phyloP scores from a whole-genome alignment of 2,888 invertebrate species.

The Dermolepida albohirtum region DNA sequence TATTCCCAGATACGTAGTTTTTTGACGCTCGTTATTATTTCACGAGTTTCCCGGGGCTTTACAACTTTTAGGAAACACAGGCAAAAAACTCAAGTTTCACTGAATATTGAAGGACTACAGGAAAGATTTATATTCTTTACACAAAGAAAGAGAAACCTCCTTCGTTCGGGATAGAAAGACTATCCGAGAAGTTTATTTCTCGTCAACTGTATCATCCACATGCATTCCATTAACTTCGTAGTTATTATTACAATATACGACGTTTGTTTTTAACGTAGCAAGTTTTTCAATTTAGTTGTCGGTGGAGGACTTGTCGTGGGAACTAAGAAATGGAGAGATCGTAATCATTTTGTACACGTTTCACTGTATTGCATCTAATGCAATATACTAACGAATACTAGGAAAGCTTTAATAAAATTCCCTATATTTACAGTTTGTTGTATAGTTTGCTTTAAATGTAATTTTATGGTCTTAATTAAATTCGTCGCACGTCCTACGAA shows the following conservation, averaged over 20 bases:
- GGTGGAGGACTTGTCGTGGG: not conserved
- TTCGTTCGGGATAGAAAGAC: not conserved
- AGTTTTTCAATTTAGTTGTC: not conserved
- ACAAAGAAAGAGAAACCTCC: not conserved
- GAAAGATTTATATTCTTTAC: slow-evolving; percentile 6
- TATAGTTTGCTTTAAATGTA: too few species aligned
- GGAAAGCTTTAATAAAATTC: too few species aligned
- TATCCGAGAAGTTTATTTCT: not conserved
- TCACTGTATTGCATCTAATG: too few species aligned
- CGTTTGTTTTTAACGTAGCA: not conserved
- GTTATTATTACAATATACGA: not conserved
- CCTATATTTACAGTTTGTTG: too few species aligned
- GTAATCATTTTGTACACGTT: not conserved
- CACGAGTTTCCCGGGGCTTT: slow-evolving; percentile 3
- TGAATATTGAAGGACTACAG: slow-evolving; percentile 1
- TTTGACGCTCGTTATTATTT: slow-evolving; percentile 8
- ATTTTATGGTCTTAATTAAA: too few species aligned
- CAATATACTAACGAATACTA: too few species aligned
- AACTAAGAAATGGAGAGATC: not conserved
- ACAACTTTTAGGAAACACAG: slow-evolving; percentile 2
- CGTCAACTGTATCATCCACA: not conserved
- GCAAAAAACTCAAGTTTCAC: not conserved
- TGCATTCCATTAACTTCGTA: not conserved
- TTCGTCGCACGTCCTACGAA: too few species aligned
- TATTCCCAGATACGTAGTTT: slow-evolving; percentile 5